phyloP scores from a whole-genome alignment of 2,888 invertebrate genomes.

The Drosophila robusta region DNA sequence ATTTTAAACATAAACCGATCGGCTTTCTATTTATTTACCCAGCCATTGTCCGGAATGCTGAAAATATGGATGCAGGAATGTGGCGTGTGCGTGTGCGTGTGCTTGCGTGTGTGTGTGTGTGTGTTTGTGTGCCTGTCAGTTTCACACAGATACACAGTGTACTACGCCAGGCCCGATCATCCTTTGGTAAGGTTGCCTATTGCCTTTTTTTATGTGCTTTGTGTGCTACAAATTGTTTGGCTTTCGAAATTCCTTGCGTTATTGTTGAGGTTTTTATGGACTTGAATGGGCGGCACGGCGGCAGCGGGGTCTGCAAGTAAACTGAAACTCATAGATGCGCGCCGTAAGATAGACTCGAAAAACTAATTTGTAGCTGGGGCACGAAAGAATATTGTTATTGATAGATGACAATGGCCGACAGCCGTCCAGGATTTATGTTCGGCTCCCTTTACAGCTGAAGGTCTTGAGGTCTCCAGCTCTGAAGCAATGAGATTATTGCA shows the following conservation, averaged over 20 bases:
- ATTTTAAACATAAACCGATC: conserved; percentile 74
- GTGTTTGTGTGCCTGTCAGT: conserved; percentile 33
- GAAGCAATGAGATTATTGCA: conserved; percentile 29
- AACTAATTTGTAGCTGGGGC: conserved; percentile 71
- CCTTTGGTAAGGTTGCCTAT: conserved; percentile 21
- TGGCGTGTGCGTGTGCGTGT: conserved; percentile 12
- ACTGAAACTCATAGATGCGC: conserved; percentile 37
- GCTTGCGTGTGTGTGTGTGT: conserved; percentile 9
- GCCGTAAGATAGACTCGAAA: conserved; percentile 59
- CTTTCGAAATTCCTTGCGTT: conserved; percentile 71
- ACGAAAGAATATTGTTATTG: conserved; percentile 74
- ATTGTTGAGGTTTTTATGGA: conserved; percentile 74
- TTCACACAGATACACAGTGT: conserved; percentile 20
- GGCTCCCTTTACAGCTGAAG: neutral
- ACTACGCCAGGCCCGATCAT: conserved; percentile 31
- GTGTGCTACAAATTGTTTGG: conserved; percentile 78
- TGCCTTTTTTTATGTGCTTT: conserved; percentile 60
- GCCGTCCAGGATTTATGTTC: conserved; percentile 53
- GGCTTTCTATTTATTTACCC: conserved; percentile 58
- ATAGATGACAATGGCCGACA: conserved; percentile 63
- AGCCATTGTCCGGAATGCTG: conserved; percentile 41
- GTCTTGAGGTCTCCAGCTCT: conserved; percentile 2
- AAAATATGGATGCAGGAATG: conserved; percentile 47
- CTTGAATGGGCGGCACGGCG: conserved; percentile 20
- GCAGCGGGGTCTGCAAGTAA: conserved; percentile 27